Evolutionary conservation across 2,797 vertebrate species (phyloP).

Genomic region (Liasis olivaceus): DNA sequence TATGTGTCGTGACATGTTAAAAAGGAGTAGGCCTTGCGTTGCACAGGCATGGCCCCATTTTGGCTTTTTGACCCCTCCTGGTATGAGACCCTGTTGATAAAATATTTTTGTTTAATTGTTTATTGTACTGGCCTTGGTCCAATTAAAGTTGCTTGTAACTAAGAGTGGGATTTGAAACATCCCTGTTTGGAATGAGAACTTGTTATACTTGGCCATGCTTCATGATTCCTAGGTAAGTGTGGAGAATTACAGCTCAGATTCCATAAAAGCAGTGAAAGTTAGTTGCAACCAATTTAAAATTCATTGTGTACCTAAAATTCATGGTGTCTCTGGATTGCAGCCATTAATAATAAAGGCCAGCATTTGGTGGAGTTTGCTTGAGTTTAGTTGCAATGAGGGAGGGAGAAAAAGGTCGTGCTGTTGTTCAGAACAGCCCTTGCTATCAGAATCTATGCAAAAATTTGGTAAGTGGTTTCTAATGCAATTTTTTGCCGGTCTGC

Average conservation of each 20-base stretch:
- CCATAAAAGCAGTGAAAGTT: neutral
- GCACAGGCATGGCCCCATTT: neutral
- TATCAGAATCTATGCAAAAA: neutral
- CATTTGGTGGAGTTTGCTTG: neutral
- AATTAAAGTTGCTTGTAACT: neutral
- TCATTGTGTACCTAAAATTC: neutral
- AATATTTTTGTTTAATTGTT: fast-evolving
- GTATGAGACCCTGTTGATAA: slow-evolving; percentile 7
- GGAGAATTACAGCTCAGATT: neutral
- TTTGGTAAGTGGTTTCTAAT: neutral
- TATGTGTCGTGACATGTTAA: neutral
- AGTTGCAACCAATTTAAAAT: neutral
- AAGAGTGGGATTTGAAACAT: neutral
- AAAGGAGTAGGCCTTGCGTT: neutral
- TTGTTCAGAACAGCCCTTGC: neutral
- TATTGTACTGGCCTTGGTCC: neutral
- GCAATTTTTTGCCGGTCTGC: neutral
- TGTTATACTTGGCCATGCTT: neutral
- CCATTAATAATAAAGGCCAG: slow-evolving; percentile 20
- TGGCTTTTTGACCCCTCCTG: neutral
- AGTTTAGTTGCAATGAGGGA: neutral
- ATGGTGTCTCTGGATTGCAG: slow-evolving; percentile 15
- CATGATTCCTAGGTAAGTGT: neutral
- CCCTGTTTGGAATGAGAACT: neutral
- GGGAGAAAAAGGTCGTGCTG: neutral